Conservation (phyloP, 2,113 vertebrate species). For the Paramisgurnus dabryanus region DNA sequence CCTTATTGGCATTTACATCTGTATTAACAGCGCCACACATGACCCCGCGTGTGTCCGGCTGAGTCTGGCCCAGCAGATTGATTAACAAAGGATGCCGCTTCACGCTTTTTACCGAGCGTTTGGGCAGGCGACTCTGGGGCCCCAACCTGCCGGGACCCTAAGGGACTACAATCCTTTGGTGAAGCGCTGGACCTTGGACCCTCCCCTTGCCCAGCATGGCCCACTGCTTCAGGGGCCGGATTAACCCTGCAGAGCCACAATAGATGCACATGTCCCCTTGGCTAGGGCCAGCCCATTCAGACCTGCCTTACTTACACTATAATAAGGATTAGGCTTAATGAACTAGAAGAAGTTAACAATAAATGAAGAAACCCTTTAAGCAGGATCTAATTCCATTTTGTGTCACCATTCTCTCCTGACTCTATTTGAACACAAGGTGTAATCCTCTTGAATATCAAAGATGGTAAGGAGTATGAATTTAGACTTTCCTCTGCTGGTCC, state of each 20-base stretch:
- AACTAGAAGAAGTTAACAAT: constrained; percentile 99
- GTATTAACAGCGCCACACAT: constrained; percentile 67
- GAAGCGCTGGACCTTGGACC: constrained; percentile 46
- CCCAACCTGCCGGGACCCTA: constrained; percentile 59
- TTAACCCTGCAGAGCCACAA: constrained; percentile 85
- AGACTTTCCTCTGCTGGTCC: constrained; percentile 84
- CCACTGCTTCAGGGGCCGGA: constrained; percentile 76
- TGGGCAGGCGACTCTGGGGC: constrained; percentile 49
- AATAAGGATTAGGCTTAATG: constrained; percentile 97
- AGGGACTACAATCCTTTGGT: constrained; percentile 56
- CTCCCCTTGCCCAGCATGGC: constrained; percentile 40
- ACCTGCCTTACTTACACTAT: constrained; percentile 83
- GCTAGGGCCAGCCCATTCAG: constrained; percentile 81
- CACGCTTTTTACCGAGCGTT: constrained; percentile 65
- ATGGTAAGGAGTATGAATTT: constrained; percentile 94
- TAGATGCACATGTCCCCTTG: constrained; percentile 86
- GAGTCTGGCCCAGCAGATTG: constrained; percentile 61
- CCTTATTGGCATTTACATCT: constrained; percentile 77
- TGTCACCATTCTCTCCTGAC: constrained; percentile 68
- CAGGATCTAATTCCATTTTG: constrained; percentile 89
- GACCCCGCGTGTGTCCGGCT: constrained; percentile 56
- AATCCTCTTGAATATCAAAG: constrained; percentile 99
- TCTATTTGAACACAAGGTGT: constrained; percentile 87
- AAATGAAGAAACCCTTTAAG: constrained; percentile 85
- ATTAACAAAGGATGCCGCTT: constrained; percentile 73